Evolutionary conservation across 1,140 invertebrate species (phyloP), one percentile per base, ranked within the genome.

Genomic region (Musca domestica): DNA sequence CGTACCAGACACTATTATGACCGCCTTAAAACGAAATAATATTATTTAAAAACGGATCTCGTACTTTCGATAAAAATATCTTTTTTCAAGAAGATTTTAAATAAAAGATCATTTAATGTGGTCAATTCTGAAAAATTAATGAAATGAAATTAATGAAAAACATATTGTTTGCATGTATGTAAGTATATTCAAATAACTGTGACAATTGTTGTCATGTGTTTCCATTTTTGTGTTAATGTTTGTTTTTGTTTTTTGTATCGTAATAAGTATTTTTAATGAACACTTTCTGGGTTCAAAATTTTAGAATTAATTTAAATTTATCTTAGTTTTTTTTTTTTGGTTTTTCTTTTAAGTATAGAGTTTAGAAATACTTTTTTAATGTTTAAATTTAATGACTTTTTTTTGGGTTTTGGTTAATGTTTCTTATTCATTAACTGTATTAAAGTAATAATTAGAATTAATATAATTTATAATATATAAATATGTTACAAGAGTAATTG

Each of bases 401-500:
- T n/a, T n/a, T n/a, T 41, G 5, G 4, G 34, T 73, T 71, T 70
- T 71, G 34, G 71, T 76, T 76, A 76, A 74, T 76, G 72, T 75
- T 74, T 74, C 72, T 69, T 71, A 70, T 56, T 71, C 41, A 9
- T 19, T 20, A n/a, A 61, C 30, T 27, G 30, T 22, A 41, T 61
- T 61, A 61, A 61, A 30, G 27, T 61, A 17, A 61, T 61, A 61
- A 56, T 56, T 34, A 30, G 27, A 34, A 17, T 34, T 61, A 61
- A 56, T 56, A 56, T 34, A n/a, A 58, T 58, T 58, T 58, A 58
- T 61, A 61, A 61, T 61, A 41, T 41, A 41, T 41, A 61, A 61
- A 61, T 61, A 61, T 61, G 34, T 34, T 61, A 61, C 56, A 61
- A 34, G 56, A 61, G 23, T 58, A 58, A 19, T 19, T 19, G 48